Evolutionary conservation across 2,888 invertebrate species (phyloP), one percentile per base, ranked within the genome.

Genomic region (Ormyrus nitidulus): DNA sequence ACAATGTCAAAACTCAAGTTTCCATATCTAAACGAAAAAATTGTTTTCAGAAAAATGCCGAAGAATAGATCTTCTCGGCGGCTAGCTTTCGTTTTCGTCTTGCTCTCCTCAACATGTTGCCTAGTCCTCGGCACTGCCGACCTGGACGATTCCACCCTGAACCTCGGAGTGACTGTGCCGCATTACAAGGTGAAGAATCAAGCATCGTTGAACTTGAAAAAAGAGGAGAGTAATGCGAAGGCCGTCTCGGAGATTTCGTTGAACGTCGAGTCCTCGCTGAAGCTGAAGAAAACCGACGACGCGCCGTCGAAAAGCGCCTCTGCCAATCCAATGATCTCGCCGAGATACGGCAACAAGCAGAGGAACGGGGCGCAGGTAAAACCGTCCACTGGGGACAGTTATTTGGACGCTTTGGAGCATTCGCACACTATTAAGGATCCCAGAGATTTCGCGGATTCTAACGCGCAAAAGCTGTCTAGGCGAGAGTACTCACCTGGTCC

Each of bases 321-420:
- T 0, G 13, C 58, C 1, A 51, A 75, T 54, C 74, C 77, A 0
- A 81, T 81, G 59, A 58, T 81, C 5, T 58, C 58, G 48, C 72
- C 78, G 10, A 61, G 46, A 3, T 19, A 61, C 19, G 56, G 44
- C 2, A 2, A 11, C 9, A 61, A 65, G 49, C 10, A 44, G 5
- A 34, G 58, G 10, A 66, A 44, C 7, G 10, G 34, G 44, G 9
- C 6, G 13, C 7, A 58, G 11, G 8, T 34, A 0, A 34, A 6
- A 5, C 0, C 44, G 10, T 10, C 53, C 0, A 4, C 66, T n/a
- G 84, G 80, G 46, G 94, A 95, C 87, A 93, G 94, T 3, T 95
- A 94, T 85, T 88, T 95, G 83, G 93, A 94, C 61, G 94, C 94
- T 2, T 93, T 94, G 84, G 92, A 92, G 6, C 93, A 93, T 84